Percentiles rank a stretch among this genome's conserved stretches.
phyloP scores from a whole-genome alignment of 2,113 vertebrate species.

The Macaca fascicularis region T2T-MFA8v1.1 NC_088379.1:117543501-117544000 shows the following conservation, averaged over 20 bases:
- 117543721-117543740: background rate
- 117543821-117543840: background rate
- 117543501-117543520: background rate
- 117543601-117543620: constrained; percentile 19
- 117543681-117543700: background rate
- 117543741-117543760: background rate
- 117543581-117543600: background rate
- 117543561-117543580: background rate
- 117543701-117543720: background rate
- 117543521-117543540: background rate
- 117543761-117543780: background rate
- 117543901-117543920: background rate
- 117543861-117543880: background rate
- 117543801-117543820: background rate
- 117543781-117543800: background rate
- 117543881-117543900: background rate
- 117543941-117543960: background rate
- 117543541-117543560: background rate
- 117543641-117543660: background rate
- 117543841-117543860: background rate
- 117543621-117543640: background rate
- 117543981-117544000: background rate
- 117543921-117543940: background rate
- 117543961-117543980: background rate
- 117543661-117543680: background rate